phyloP scores from a whole-genome alignment of 2,888 invertebrate species.

The Lumbricus terrestris region DNA sequence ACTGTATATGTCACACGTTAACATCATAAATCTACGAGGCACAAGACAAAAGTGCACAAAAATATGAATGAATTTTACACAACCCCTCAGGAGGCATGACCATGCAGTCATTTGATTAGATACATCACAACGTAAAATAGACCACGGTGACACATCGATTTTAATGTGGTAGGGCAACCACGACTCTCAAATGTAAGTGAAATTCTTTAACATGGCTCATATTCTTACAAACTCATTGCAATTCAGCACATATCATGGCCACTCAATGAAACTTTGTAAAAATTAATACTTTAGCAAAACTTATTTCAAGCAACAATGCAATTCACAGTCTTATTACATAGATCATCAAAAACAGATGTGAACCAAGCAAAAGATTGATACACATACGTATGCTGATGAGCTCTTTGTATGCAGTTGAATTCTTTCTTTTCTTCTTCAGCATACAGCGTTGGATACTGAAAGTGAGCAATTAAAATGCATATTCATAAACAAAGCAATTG shows the following conservation, averaged over 20 bases:
- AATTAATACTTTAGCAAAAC: not conserved
- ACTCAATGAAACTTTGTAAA: not conserved
- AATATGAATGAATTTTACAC: not conserved
- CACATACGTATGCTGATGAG: constrained; percentile 62
- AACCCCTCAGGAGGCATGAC: not conserved
- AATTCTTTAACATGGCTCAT: not conserved
- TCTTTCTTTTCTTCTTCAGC: constrained; percentile 49
- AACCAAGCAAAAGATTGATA: not conserved
- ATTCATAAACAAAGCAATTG: not conserved
- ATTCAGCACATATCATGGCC: not conserved
- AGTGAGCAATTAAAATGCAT: not conserved
- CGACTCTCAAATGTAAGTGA: not conserved
- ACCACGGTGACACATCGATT: not conserved
- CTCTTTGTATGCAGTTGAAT: constrained; percentile 61
- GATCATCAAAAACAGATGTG: not conserved
- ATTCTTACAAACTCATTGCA: not conserved
- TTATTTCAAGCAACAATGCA: not conserved
- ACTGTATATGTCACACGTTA: no score
- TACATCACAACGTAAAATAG: not conserved
- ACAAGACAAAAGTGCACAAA: not conserved
- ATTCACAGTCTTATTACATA: not conserved
- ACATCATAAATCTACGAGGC: no score
- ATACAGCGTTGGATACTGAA: constrained; percentile 61
- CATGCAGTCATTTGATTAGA: not conserved
- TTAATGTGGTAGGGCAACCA: not conserved